Base-by-base conservation (phyloP, 2,113 vertebrate genomes). In the Apodemus sylvaticus region DNA sequence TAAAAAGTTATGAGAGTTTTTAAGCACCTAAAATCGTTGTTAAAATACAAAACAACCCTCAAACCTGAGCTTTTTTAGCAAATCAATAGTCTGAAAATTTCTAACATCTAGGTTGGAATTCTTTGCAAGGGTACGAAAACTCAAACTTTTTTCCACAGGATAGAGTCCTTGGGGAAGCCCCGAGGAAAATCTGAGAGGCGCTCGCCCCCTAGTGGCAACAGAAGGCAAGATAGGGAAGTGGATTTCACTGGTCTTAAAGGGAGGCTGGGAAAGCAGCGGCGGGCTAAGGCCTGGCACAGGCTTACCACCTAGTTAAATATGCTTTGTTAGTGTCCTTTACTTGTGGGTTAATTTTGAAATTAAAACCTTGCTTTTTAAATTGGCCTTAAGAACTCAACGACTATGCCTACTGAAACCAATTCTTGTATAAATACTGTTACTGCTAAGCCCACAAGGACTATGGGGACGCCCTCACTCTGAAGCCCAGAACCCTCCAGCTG, bases 151-250 rank as follows among this genome's bases (percentile, higher is more conserved):
- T 19, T 20, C 45, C 39, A 26, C 8, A 16, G 12, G 26, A 34
- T 5, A 48, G 45, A 48, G 74, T 36, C 64, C 31, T 71, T 7
- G 64, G 9, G 0, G 6, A 58, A 78, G 77, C 39, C 31, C 39
- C 5, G 7, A 7, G 11, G 70, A 79, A 97, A 93, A 73, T 31
- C 86, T 91, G 77, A 31, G 90, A 58, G 73, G 66, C 36, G 95
- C 42, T 51, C 88, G 19, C 97, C 97, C 45, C 83, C 97, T 97
- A 86, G 97, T 86, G 97, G 97, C 31, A 51, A 83, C 12, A 1
- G 29, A 1, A 31, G 0, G 22, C 17, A 77, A 64, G 55, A 2
- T 53, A 24, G 55, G 39, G 11, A 24, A 93, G 20, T 66, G 10
- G 6, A 45, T 7, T 36, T 6, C 1, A 7, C 14, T 51, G 1